These are phyloP conservation scores for Labia minor DNA, from an alignment of 2,888 invertebrate genomes.

Conservation along the genomic window DNA sequence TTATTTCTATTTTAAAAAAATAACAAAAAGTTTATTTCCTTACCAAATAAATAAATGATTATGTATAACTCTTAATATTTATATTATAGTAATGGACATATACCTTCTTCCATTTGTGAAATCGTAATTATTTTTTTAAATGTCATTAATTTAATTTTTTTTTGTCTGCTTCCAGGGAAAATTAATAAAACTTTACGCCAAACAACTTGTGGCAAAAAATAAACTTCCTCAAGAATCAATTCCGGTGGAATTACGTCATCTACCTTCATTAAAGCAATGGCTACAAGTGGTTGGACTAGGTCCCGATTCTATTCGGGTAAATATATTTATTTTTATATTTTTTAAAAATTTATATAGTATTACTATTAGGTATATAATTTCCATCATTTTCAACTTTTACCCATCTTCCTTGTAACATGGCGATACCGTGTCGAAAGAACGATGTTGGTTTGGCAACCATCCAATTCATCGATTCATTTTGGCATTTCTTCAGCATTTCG, in stretches of 20 bases:
- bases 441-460: not conserved
- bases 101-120: too few relatives aligned
- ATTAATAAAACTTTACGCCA: constrained; percentile 83
- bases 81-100: too few relatives aligned
- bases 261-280: constrained; percentile 83
- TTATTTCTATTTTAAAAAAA: too few relatives aligned
- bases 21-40: too few relatives aligned
- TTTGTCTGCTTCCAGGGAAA: constrained; percentile 58
- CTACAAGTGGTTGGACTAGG: constrained; percentile 78
- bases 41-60: too few relatives aligned
- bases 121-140: too few relatives aligned
- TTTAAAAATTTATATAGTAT: not conserved
- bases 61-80: too few relatives aligned
- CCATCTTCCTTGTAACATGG: too few relatives aligned
- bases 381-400: too few relatives aligned
- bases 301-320: constrained; percentile 57
- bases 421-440: too few relatives aligned
- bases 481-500: too few relatives aligned
- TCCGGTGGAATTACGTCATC: constrained; percentile 52
- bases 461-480: too few relatives aligned
- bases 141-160: not conserved
- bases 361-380: not conserved
- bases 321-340: constrained; percentile 18
- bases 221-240: constrained; percentile 55
- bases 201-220: constrained; percentile 76